These are phyloP conservation scores for Neostethus bicornis DNA, from an alignment of 2,797 vertebrate genomes.

Conservation along the genomic window DNA sequence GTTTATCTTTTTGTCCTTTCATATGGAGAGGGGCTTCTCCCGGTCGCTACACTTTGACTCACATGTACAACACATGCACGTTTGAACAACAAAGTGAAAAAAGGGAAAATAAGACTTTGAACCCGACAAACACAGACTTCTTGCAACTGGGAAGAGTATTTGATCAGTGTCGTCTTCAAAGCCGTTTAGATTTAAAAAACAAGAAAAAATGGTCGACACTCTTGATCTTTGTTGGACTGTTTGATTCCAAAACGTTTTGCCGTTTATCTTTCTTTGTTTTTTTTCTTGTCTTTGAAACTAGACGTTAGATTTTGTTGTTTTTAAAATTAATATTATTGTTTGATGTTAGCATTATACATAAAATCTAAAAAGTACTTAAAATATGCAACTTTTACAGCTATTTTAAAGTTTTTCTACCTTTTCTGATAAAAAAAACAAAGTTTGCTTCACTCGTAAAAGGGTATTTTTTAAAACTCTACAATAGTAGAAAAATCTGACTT, in stretches of 20 bases:
- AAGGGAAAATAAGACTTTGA: conserved; percentile 73
- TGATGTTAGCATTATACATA: too few species aligned
- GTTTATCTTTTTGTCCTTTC: conserved; percentile 79
- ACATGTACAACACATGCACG: conserved; percentile 24
- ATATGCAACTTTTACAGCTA: too few species aligned
- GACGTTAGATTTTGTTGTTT: conserved; percentile 70
- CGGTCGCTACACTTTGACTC: conserved; percentile 25
- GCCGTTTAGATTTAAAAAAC: conserved; percentile 65
- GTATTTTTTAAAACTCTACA: too few species aligned
- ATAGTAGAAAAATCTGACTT: too few species aligned
- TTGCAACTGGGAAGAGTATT: conserved; percentile 58
- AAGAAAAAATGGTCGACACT: conserved; percentile 61
- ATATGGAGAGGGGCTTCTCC: conserved; percentile 71
- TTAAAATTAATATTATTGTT: too few species aligned
- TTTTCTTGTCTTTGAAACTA: conserved; percentile 65
- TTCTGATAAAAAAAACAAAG: too few species aligned
- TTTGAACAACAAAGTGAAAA: conserved; percentile 74
- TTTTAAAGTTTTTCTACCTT: too few species aligned
- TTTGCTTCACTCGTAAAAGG: too few species aligned
- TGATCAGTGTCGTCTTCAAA: conserved; percentile 73
- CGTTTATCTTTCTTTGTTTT: too few species aligned
- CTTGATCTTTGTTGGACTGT: conserved; percentile 58
- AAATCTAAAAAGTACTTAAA: too few species aligned
- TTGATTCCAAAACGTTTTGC: conserved; percentile 59
- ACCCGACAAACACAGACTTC: conserved; percentile 62